Evolutionary conservation across 2,888 invertebrate species (phyloP).

Genomic region (Loripinus fragilis): DNA sequence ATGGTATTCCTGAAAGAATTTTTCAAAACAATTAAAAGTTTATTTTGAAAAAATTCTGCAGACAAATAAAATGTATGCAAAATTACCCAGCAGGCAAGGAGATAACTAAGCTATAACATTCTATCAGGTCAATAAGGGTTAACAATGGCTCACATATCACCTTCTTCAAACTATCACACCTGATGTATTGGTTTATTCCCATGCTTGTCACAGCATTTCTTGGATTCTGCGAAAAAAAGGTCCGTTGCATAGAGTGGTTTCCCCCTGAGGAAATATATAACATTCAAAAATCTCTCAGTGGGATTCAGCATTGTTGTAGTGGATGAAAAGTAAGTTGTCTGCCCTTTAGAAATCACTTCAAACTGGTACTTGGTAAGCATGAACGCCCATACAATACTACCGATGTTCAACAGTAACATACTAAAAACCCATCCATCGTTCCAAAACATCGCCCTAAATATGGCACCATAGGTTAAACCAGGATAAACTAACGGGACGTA

Average conservation of each 20-base stretch:
- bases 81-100: too few relatives aligned
- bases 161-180: too few relatives aligned
- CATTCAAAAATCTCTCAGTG: slow-evolving; percentile 72
- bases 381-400: slow-evolving; percentile 75
- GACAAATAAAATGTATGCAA: too few relatives aligned
- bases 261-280: slow-evolving; percentile 74
- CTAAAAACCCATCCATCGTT: slow-evolving; percentile 74
- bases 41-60: too few relatives aligned
- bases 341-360: slow-evolving; percentile 71
- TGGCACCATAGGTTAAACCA: slow-evolving; percentile 20
- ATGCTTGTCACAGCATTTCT: neutral
- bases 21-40: too few relatives aligned
- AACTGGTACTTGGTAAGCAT: slow-evolving; percentile 75
- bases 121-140: too few relatives aligned
- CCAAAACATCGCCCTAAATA: slow-evolving; percentile 66
- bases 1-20: too few relatives aligned
- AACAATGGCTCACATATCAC: too few relatives aligned
- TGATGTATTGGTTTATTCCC: too few relatives aligned
- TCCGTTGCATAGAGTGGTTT: slow-evolving; percentile 68
- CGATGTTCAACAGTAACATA: slow-evolving; percentile 71
- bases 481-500: slow-evolving; percentile 54
- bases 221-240: neutral
- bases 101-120: too few relatives aligned
- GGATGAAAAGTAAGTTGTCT: slow-evolving; percentile 72
- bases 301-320: slow-evolving; percentile 58